Evolutionary conservation across 2,113 vertebrate genomes (phyloP).

Genomic region (Varanus komodoensis): DNA sequence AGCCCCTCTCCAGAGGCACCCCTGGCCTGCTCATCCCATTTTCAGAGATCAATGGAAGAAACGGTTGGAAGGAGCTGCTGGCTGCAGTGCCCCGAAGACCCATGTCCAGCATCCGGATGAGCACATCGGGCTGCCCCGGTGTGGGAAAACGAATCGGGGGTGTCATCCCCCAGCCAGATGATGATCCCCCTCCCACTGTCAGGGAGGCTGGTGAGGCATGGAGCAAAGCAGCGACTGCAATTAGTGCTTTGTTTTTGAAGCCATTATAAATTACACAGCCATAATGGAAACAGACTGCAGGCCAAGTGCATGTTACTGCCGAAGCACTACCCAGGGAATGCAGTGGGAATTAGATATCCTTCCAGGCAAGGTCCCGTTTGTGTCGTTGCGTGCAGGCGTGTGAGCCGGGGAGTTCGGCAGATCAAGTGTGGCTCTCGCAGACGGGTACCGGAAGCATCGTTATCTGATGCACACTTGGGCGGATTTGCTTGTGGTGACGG

Average conservation of each 20-base stretch:
- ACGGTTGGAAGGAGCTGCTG: no score
- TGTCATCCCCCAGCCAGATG: accelerated
- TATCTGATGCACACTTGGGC: not conserved
- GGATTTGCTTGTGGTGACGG: no score
- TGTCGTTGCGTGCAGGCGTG: accelerated
- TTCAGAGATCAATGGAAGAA: no score
- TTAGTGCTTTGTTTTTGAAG: not conserved
- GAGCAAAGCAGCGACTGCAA: not conserved
- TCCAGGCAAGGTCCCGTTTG: slow-evolving; percentile 23
- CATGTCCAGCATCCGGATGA: not conserved
- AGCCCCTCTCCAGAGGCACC: no score
- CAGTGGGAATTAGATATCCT: slow-evolving; percentile 5
- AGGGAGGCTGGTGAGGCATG: not conserved
- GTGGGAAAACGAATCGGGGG: not conserved
- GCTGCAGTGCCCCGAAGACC: no score
- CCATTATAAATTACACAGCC: slow-evolving; percentile 23
- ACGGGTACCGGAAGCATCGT: not conserved
- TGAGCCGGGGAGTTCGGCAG: accelerated
- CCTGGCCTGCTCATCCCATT: no score
- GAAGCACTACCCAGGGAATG: not conserved
- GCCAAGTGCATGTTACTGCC: slow-evolving; percentile 43
- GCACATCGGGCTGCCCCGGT: accelerated
- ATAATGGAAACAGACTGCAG: slow-evolving; percentile 36
- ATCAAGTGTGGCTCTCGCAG: not conserved
- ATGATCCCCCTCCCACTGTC: not conserved